Conservation (phyloP, 2,888 invertebrate species). For the Seira ritae region DNA sequence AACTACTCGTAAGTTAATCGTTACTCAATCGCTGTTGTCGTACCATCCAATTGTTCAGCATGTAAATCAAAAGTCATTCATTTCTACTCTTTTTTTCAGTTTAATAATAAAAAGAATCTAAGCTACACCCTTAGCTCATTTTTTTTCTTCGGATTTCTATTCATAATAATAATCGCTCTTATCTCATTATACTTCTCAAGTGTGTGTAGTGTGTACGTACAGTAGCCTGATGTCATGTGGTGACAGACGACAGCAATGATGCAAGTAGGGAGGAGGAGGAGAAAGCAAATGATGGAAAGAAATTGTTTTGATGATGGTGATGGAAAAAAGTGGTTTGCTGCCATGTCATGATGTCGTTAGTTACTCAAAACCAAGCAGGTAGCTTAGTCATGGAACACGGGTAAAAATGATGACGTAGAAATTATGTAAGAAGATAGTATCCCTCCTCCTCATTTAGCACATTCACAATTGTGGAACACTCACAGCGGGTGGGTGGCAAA, state of each 20-base stretch:
- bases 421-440: not conserved
- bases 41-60: no score
- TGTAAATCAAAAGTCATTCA: no score
- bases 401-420: constrained; percentile 12
- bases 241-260: constrained; percentile 62
- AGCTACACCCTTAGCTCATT: no score
- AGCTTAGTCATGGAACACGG: constrained; percentile 10
- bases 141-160: not conserved
- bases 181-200: constrained; percentile 23
- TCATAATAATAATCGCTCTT: not conserved
- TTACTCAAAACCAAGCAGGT: not conserved
- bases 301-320: constrained; percentile 5
- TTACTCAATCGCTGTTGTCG: no score
- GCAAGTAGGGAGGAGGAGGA: constrained; percentile 37
- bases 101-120: no score
- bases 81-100: no score
- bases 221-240: constrained; percentile 64
- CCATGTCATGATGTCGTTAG: constrained; percentile 11
- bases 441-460: constrained; percentile 13
- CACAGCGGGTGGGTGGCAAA: constrained; percentile 9
- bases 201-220: not conserved
- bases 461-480: constrained; percentile 20
- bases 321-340: not conserved
- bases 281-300: not conserved
- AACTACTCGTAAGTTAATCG: no score